Evolutionary conservation across 2,888 invertebrate genomes (phyloP), one percentile per base, ranked within the genome.

Genomic region (Lithophane leautieri): DNA sequence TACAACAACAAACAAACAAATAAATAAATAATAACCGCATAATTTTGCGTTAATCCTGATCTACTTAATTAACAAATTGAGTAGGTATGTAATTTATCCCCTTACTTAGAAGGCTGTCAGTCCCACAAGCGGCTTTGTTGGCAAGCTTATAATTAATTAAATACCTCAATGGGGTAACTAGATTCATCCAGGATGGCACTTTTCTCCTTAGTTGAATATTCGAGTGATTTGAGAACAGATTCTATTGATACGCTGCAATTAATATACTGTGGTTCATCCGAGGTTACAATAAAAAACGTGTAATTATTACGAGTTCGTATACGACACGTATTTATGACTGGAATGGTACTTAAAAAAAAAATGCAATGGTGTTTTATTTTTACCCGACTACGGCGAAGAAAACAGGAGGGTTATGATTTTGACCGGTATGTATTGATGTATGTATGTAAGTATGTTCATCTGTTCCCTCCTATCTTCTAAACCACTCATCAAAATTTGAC

Each of bases 71-170:
- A 83, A 74, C 63, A 69, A 73, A 66, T 79, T 67, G 76, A 73
- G 68, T 54, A 54, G n/a, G 54, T 76, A 73, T 73, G 73, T 73
- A 72, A 83, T 84, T 85, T 79, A 84, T 80, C 62, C 50, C 75
- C 66, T 34, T 60, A 62, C 58, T 81, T 65, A 84, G 76, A 74
- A 67, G 44, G 80, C 73, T 71, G 79, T 84, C 76, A 81, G 65
- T 69, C 67, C 75, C 67, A 79, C 77, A 73, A 66, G 28, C 68
- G 72, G 78, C 86, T 88, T 90, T 91, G 86, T 89, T 70, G 66
- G 54, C 61, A 79, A 58, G 71, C 71, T 77, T 67, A 76, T 85
- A 88, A 90, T 90, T 90, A 90, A 91, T 90, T 89, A 89, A 84
- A 90, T 89, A 88, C 87, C 87, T 88, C 76, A 79, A 84, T 81